Base-by-base conservation (phyloP, 1,140 invertebrate genomes). In the Thalassaphorura encarpata region DNA sequence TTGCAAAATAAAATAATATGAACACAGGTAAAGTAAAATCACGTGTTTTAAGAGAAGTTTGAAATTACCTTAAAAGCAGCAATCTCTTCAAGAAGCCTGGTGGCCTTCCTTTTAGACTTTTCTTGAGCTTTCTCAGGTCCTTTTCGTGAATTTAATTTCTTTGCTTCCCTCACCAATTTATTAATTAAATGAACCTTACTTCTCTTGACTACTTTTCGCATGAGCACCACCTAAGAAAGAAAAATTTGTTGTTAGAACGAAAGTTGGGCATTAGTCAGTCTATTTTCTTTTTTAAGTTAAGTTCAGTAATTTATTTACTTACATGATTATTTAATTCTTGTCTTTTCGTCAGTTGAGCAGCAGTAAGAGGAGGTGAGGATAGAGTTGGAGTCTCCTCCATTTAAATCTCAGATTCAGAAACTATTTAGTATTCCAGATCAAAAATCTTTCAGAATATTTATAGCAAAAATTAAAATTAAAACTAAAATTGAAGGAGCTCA, bases 321-420 rank as follows among this genome's bases (percentile, higher is more conserved):
- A 64, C 62, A 41, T 58, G 62, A 59, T 64, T 64, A 41, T 64
- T 64, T 3, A 64, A 24, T 27, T 58, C 56, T 41, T 64, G 62
- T 40, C 56, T 54, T 41, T 64, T 64, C 0, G 58, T 58, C 23
- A 64, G 47, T 33, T 41, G n/a, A n/a, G n/a, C n/a, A n/a, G n/a
- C n/a, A n/a, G n/a, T n/a, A n/a, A n/a, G n/a, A n/a, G n/a, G n/a
- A n/a, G n/a, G n/a, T n/a, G n/a, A n/a, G n/a, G n/a, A n/a, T n/a
- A n/a, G n/a, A n/a, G n/a, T n/a, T n/a, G n/a, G n/a, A n/a, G n/a
- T n/a, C n/a, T n/a, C n/a, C n/a, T n/a, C n/a, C n/a, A n/a, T n/a
- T n/a, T n/a, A n/a, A n/a, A n/a, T n/a, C n/a, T n/a, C n/a, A n/a
- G n/a, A n/a, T n/a, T n/a, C n/a, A n/a, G n/a, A n/a, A n/a, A n/a